Evolutionary conservation across 2,797 vertebrate species (phyloP).

Genomic region (Myioborus miniatus): DNA sequence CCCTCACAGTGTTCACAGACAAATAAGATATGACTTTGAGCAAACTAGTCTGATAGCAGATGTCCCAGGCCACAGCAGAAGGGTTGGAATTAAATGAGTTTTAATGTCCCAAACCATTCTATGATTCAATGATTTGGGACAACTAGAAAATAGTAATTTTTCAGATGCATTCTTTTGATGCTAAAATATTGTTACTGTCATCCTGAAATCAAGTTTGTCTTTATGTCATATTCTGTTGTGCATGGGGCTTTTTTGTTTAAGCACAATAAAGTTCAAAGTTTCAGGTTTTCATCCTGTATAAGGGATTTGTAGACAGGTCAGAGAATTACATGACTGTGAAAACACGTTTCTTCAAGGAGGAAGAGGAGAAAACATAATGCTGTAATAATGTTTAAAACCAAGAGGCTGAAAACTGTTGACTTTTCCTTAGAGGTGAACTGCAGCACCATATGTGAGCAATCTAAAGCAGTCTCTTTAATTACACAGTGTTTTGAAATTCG

Average conservation of each 20-base stretch:
- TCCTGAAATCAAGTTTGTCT: not conserved
- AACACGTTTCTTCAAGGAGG: not conserved
- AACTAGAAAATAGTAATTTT: not conserved
- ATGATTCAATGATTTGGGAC: not conserved
- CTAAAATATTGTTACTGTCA: not conserved
- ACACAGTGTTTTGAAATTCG: not conserved
- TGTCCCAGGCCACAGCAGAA: not conserved
- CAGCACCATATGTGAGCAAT: not conserved
- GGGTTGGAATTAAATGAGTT: not conserved
- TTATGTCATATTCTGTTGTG: not conserved
- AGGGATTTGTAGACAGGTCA: not conserved
- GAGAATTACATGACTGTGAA: not conserved
- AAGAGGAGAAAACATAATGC: not conserved
- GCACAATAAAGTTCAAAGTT: not conserved
- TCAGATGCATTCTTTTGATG: not conserved
- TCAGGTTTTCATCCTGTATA: not conserved
- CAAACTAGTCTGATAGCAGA: not conserved
- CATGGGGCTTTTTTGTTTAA: not conserved
- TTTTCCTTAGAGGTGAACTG: not conserved
- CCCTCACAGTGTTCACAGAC: not conserved
- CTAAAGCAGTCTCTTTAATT: constrained; percentile 10
- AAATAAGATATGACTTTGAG: not conserved
- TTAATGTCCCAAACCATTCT: not conserved
- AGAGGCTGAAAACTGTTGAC: not conserved
- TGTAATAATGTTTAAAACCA: not conserved